These are phyloP conservation scores for Entomobrya multifasciata DNA, from an alignment of 2,888 invertebrate species.

Conservation along the genomic window DNA sequence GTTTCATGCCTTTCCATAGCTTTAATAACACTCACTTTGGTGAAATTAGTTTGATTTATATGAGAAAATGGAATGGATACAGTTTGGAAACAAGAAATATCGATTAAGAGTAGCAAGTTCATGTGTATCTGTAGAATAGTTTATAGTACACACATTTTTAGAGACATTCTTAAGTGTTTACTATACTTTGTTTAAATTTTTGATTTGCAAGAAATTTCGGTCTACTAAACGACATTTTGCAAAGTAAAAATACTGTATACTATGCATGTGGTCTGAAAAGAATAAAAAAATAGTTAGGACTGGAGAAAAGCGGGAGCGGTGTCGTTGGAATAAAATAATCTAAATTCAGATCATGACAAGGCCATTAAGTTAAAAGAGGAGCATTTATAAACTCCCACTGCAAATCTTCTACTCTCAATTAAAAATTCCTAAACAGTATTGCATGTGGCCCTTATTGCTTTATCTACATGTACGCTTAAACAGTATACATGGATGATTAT, in stretches of 20 bases:
- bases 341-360: conserved; percentile 70
- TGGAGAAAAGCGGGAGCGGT: too few relatives aligned
- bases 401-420: conserved; percentile 69
- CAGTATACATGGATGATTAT: background rate
- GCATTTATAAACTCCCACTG: conserved; percentile 70
- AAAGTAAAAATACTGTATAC: too few relatives aligned
- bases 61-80: conserved; percentile 59
- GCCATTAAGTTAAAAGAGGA: conserved; percentile 64
- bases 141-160: too few relatives aligned
- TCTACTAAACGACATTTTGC: too few relatives aligned
- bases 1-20: conserved; percentile 30
- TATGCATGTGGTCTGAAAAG: background rate
- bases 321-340: conserved; percentile 4
- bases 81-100: conserved; percentile 14
- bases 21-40: conserved; percentile 71
- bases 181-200: too few relatives aligned
- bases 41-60: conserved; percentile 73
- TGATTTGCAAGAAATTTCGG: too few relatives aligned
- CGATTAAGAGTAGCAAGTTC: conserved; percentile 40
- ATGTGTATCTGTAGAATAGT: too few relatives aligned
- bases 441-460: background rate
- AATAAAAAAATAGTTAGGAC: background rate
- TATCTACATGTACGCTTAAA: too few relatives aligned
- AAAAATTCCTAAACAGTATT: conserved; percentile 61
- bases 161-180: too few relatives aligned